A percentile compares a stretch with the other conserved stretches of the same genome.
These are phyloP conservation scores for Iselma pallidipennis DNA, from an alignment of 2,888 invertebrate genomes.

Conservation along the genomic window DNA sequence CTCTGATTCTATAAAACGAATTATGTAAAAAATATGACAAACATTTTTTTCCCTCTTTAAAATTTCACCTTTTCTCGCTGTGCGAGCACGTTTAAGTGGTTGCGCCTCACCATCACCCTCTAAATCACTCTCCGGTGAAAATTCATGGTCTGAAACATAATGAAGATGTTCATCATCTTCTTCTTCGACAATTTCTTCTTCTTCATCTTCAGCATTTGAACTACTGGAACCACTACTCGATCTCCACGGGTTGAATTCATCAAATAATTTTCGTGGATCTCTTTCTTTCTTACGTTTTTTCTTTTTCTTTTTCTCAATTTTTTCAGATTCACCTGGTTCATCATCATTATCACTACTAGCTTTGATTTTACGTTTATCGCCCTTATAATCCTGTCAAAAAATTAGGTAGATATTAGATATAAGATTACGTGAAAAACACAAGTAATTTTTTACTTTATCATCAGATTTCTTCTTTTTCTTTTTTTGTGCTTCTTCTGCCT, in stretches of 20 bases:
- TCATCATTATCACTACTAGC: conserved; percentile 20
- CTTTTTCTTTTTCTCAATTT: conserved; percentile 53
- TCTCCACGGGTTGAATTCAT: conserved; percentile 63
- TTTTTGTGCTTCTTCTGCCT: conserved; percentile 32
- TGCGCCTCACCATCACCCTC: conserved; percentile 72
- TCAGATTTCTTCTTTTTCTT: conserved; percentile 27
- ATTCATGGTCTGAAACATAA: conserved; percentile 88
- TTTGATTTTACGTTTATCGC: conserved; percentile 44
- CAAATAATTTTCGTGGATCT: conserved; percentile 51
- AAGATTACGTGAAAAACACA: neutral
- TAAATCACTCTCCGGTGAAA: conserved; percentile 87
- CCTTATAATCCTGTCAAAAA: conserved; percentile 40
- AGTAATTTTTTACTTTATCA: conserved; percentile 30
- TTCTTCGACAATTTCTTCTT: conserved; percentile 33
- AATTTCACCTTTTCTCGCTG: conserved; percentile 74
- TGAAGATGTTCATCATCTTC: conserved; percentile 41
- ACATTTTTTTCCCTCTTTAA: neutral
- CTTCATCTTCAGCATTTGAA: conserved; percentile 47
- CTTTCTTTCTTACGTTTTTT: conserved; percentile 53
- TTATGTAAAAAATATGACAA: neutral
- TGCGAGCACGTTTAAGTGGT: conserved; percentile 81
- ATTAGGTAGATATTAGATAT: neutral
- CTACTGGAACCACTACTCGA: conserved; percentile 62
- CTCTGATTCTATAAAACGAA: conserved; percentile 42
- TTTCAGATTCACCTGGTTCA: conserved; percentile 34